These are phyloP conservation scores for Eurystomus gularis DNA, from an alignment of 2,113 vertebrate genomes.

Conservation along the genomic window DNA sequence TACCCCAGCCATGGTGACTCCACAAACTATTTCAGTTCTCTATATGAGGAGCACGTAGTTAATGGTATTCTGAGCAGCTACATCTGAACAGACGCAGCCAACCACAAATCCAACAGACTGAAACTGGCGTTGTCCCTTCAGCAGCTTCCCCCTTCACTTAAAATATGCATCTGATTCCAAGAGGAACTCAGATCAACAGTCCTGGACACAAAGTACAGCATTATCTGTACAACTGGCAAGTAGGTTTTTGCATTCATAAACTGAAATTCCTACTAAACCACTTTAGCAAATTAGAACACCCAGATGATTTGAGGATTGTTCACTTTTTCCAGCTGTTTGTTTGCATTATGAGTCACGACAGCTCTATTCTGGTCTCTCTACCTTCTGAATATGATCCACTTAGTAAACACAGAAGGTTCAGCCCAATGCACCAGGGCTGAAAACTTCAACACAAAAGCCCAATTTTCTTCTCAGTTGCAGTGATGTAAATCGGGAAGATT, in stretches of 20 bases:
- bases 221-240: background rate
- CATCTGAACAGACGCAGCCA: background rate
- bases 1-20: background rate
- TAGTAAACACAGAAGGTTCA: background rate
- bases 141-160: background rate
- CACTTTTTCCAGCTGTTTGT: slow-evolving; percentile 58
- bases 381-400: background rate
- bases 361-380: slow-evolving; percentile 27
- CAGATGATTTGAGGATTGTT: slow-evolving; percentile 5
- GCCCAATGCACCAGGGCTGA: background rate
- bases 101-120: background rate
- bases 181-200: background rate
- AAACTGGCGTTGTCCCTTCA: background rate
- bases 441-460: background rate
- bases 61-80: background rate
- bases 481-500: background rate
- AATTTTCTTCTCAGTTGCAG: background rate
- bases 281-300: background rate
- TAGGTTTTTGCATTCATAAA: background rate
- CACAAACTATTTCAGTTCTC: background rate
- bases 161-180: background rate
- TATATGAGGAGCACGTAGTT: background rate
- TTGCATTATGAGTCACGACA: slow-evolving; percentile 52
- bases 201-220: background rate
- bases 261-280: slow-evolving; percentile 24